Percentiles rank a stretch among this genome's conserved stretches.
phyloP scores from a whole-genome alignment of 2,888 invertebrate species.

The Fabriciana adippe region DNA sequence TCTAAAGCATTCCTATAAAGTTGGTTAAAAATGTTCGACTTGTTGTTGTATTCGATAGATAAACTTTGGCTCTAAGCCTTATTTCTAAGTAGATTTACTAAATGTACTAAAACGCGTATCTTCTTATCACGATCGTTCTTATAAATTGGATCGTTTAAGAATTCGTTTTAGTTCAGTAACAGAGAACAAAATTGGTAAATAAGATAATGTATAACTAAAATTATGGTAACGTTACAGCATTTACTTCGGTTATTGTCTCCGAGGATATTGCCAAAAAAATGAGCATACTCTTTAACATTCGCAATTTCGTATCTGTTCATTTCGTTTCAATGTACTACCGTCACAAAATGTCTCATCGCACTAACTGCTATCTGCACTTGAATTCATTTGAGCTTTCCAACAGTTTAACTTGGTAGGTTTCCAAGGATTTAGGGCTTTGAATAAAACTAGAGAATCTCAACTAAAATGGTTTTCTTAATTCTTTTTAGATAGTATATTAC shows the following conservation, averaged over 20 bases:
- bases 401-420: slow-evolving; percentile 39
- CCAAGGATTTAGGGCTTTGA: slow-evolving; percentile 40
- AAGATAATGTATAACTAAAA: background rate
- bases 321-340: slow-evolving; percentile 22
- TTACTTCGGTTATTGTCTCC: background rate
- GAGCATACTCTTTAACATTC: background rate
- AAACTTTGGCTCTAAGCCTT: too few species aligned
- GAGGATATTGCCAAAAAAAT: background rate
- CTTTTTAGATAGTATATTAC: slow-evolving; percentile 33
- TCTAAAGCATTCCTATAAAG: background rate
- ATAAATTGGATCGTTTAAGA: slow-evolving; percentile 4
- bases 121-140: too few species aligned
- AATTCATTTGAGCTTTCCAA: slow-evolving; percentile 33
- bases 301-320: background rate
- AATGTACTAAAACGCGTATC: too few species aligned
- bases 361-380: slow-evolving; percentile 30
- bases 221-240: background rate
- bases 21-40: background rate
- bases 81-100: too few species aligned
- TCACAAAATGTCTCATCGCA: slow-evolving; percentile 28
- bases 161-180: background rate
- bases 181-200: background rate
- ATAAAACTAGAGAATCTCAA: slow-evolving; percentile 34
- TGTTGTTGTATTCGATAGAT: too few species aligned
- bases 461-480: slow-evolving; percentile 36